Conservation (phyloP, 2,888 invertebrate genomes). For the Scaptomyza cyrtandrae region DNA sequence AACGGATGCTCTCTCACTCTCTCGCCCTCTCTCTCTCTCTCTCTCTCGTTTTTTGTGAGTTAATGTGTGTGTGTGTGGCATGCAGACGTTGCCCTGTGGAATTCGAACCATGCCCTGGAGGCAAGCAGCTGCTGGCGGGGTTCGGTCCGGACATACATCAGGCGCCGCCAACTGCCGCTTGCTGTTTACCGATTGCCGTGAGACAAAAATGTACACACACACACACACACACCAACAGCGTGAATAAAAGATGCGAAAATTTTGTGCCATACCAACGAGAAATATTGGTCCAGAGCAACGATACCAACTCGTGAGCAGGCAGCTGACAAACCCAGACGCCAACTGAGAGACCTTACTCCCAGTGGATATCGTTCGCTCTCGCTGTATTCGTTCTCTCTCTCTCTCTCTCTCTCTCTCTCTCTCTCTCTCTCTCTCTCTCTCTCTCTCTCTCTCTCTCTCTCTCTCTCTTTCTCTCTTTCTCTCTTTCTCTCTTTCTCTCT, state of each 20-base stretch:
- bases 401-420: background rate
- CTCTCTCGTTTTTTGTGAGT: background rate
- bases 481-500: too few relatives aligned
- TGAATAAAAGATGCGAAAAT: constrained; percentile 6
- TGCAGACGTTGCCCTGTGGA: constrained; percentile 59
- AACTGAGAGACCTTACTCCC: constrained; percentile 7
- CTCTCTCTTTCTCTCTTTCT: too few relatives aligned
- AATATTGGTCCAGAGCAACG: constrained; percentile 11
- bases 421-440: constrained; percentile 15
- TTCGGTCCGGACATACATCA: constrained; percentile 38
- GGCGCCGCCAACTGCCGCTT: constrained; percentile 48
- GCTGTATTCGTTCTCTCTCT: constrained; percentile 5
- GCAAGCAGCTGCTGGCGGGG: constrained; percentile 29
- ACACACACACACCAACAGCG: constrained; percentile 7
- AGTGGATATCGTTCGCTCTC: constrained; percentile 6
- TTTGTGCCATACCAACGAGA: background rate
- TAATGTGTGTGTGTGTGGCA: constrained; percentile 11
- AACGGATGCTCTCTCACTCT: too few relatives aligned
- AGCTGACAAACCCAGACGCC: constrained; percentile 50
- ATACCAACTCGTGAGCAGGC: constrained; percentile 28
- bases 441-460: constrained; percentile 8
- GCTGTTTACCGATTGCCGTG: constrained; percentile 39
- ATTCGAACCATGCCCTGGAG: constrained; percentile 43
- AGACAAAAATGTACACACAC: constrained; percentile 18
- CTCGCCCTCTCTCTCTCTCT: background rate